Conservation (phyloP, 2,888 invertebrate genomes). For the Diabrotica balteata region DNA sequence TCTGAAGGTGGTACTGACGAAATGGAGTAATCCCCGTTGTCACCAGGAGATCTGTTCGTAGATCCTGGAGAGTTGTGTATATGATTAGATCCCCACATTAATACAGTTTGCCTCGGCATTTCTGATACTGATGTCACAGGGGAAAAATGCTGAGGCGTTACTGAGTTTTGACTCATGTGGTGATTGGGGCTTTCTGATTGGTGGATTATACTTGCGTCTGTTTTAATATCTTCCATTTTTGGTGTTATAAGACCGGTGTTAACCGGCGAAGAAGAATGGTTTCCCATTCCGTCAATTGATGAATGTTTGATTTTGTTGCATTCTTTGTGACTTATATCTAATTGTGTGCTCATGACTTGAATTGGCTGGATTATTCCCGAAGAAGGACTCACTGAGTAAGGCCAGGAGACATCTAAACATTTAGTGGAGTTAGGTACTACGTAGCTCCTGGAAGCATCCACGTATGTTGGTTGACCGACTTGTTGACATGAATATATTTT, state of each 20-base stretch:
- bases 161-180: conserved; percentile 46
- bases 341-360: conserved; percentile 56
- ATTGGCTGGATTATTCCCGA: conserved; percentile 62
- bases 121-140: conserved; percentile 56
- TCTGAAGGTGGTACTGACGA: conserved; percentile 42
- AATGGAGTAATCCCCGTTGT: conserved; percentile 20
- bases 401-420: conserved; percentile 62
- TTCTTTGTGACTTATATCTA: conserved; percentile 50
- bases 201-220: conserved; percentile 54
- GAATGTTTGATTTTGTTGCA: conserved; percentile 54
- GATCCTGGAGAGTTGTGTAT: conserved; percentile 47
- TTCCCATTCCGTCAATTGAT: conserved; percentile 63
- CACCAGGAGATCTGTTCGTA: conserved; percentile 50
- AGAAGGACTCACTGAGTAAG: conserved; percentile 62
- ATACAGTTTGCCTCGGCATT: conserved; percentile 81
- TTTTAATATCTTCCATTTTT: conserved; percentile 68
- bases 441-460: conserved; percentile 65
- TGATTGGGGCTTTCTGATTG: conserved; percentile 45
- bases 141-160: conserved; percentile 57
- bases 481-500: conserved; percentile 70
- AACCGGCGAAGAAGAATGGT: conserved; percentile 70
- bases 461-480: conserved; percentile 68
- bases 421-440: conserved; percentile 62
- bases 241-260: conserved; percentile 66
- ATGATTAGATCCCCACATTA: conserved; percentile 83